A percentile compares a stretch with the other conserved stretches of the same genome.
phyloP scores from a whole-genome alignment of 1,140 invertebrate species.

The Radopholus similis region DNA sequence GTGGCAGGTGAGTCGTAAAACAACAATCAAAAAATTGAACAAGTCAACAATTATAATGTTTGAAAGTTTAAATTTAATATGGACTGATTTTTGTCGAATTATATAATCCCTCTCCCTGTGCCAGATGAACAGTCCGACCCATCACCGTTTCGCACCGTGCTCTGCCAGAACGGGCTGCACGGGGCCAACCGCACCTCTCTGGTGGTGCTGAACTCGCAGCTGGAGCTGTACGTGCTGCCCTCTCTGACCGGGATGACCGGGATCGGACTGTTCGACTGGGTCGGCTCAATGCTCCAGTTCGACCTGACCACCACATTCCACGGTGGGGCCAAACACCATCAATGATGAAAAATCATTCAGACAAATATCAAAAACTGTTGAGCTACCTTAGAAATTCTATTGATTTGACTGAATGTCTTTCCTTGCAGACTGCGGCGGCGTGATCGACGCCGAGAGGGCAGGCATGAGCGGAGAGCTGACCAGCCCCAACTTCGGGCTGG shows the following conservation, averaged over 20 bases:
- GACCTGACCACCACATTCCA: conserved; percentile 30
- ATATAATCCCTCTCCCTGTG: background rate
- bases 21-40: background rate
- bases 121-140: conserved; percentile 27
- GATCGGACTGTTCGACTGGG: conserved; percentile 32
- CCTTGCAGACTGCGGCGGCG: conserved; percentile 52
- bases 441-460: conserved; percentile 21
- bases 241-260: conserved; percentile 18
- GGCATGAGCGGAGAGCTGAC: conserved; percentile 39
- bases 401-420: background rate
- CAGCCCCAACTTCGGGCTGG: conserved; percentile 35
- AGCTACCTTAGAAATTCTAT: too few species aligned
- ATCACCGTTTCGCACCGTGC: conserved; percentile 16
- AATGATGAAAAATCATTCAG: background rate
- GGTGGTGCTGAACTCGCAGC: conserved; percentile 17
- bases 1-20: conserved; percentile 25
- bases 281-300: conserved; percentile 32
- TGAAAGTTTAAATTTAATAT: background rate
- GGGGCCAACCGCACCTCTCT: conserved; percentile 14
- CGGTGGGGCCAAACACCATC: conserved; percentile 6
- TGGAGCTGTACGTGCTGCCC: conserved; percentile 30
- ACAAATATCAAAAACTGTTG: conserved; percentile 1
- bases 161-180: conserved; percentile 21
- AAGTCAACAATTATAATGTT: background rate
- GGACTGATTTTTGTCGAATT: background rate